Base-by-base conservation (phyloP, 2,888 invertebrate species). In the Omphaloscelis lunosa region DNA sequence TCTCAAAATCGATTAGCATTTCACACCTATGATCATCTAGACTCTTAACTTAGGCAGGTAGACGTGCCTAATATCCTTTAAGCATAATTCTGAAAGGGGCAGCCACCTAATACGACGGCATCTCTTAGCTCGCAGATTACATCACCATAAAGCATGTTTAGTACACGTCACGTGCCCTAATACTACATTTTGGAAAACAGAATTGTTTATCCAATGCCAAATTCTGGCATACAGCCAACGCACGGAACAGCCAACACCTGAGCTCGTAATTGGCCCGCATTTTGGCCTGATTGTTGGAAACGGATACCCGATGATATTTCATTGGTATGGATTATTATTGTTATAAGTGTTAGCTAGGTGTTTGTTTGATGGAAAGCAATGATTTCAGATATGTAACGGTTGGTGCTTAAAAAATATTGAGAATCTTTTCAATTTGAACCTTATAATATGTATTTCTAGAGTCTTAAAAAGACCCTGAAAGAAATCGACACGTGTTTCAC, bases 191-290 rank as follows among this genome's bases (percentile, higher is more conserved):
- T 73, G 72, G 89, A 82, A 83, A 86, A 84, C 89, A 79, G 76
- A 84, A 88, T 86, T 86, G 88, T 89, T 89, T 88, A 86, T 84
- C 86, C 79, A 62, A 45, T 73, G 80, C 69, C 67, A 56, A 71
- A 79, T 72, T 80, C 75, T 88, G 86, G 88, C 88, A 23, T 45
- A 17, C 23, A 61, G 86, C 88, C 88, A 88, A 79, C 88, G 80
- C 83, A 86, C 79, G 77, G 82, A 65, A 61, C 86, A 76, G 80
- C 87, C 89, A 88, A 91, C 92, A 93, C 92, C 92, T 92, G 91
- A 88, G 84, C 84, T 85, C 85, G 88, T 91, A 92, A 92, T 93
- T 92, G 89, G 89, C 87, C 89, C 85, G 84, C 89, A 91, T 91
- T 90, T 91, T 86, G 86, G 83, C 84, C 83, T 82, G 88, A 88